These are phyloP conservation scores for Watsonalla cultraria DNA, from an alignment of 2,888 invertebrate species.

Conservation along the genomic window DNA sequence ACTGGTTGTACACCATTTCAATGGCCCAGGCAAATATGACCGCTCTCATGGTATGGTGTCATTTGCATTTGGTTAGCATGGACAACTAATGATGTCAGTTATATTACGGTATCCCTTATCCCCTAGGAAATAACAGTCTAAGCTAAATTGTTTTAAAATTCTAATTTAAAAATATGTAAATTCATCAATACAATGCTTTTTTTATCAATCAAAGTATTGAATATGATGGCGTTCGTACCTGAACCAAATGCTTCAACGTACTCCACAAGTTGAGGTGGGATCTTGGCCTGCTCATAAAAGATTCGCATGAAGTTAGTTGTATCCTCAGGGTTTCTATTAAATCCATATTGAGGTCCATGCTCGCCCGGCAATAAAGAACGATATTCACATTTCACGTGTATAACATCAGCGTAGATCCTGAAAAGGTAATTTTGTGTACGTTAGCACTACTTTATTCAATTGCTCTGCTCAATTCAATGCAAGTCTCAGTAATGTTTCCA, in stretches of 20 bases:
- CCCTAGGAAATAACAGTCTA: too few relatives aligned
- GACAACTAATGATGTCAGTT: too few relatives aligned
- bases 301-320: slow-evolving; percentile 69
- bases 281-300: slow-evolving; percentile 79
- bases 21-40: too few relatives aligned
- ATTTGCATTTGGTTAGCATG: too few relatives aligned
- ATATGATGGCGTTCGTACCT: slow-evolving; percentile 50
- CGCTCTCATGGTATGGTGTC: too few relatives aligned
- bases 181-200: too few relatives aligned
- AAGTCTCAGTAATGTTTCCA: too few relatives aligned
- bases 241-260: slow-evolving; percentile 92
- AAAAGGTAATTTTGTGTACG: slow-evolving; percentile 12
- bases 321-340: slow-evolving; percentile 71
- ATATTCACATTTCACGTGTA: slow-evolving; percentile 30
- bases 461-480: too few relatives aligned
- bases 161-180: too few relatives aligned
- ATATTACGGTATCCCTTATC: too few relatives aligned
- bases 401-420: slow-evolving; percentile 38
- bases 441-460: not conserved
- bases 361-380: slow-evolving; percentile 51
- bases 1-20: too few relatives aligned
- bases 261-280: slow-evolving; percentile 82
- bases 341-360: slow-evolving; percentile 72
- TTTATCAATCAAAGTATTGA: not conserved
- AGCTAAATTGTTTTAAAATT: too few relatives aligned